These are phyloP conservation scores for Aldabrachelys gigantea DNA, from an alignment of 2,113 vertebrate genomes.

Conservation along the genomic window DNA sequence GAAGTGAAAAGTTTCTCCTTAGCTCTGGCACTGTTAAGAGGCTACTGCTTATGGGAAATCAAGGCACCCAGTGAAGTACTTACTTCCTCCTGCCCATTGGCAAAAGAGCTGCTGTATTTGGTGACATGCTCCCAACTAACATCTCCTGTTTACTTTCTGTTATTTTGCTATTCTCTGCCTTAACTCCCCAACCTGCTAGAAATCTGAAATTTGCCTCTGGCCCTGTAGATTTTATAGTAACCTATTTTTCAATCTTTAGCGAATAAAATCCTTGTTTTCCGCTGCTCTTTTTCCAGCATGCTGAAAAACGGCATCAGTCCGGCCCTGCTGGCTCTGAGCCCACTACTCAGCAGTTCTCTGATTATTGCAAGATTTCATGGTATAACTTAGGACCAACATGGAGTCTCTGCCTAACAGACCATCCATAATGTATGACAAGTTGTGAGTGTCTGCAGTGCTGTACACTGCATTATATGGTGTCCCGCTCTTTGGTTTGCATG, in stretches of 20 bases:
- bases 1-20: constrained; percentile 17
- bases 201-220: constrained; percentile 67
- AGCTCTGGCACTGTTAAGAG: background rate
- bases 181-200: constrained; percentile 44
- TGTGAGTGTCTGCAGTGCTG: background rate
- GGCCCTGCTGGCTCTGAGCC: background rate
- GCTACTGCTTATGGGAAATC: background rate
- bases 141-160: constrained; percentile 61
- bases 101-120: constrained; percentile 29
- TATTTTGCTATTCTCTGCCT: constrained; percentile 53
- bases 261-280: constrained; percentile 62
- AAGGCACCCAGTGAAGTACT: background rate
- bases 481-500: background rate
- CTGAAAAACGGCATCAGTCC: constrained; percentile 16
- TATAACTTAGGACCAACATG: background rate
- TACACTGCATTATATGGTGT: rapidly evolving
- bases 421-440: background rate
- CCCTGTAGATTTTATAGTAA: constrained; percentile 71
- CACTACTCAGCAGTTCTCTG: constrained; percentile 14
- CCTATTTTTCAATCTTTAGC: constrained; percentile 68
- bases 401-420: background rate
- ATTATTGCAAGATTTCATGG: background rate
- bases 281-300: background rate
- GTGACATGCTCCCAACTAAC: constrained; percentile 39
- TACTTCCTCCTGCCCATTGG: background rate